These are phyloP conservation scores for Spatulosminthurus flaviceps DNA, from an alignment of 2,888 invertebrate species.

Conservation along the genomic window DNA sequence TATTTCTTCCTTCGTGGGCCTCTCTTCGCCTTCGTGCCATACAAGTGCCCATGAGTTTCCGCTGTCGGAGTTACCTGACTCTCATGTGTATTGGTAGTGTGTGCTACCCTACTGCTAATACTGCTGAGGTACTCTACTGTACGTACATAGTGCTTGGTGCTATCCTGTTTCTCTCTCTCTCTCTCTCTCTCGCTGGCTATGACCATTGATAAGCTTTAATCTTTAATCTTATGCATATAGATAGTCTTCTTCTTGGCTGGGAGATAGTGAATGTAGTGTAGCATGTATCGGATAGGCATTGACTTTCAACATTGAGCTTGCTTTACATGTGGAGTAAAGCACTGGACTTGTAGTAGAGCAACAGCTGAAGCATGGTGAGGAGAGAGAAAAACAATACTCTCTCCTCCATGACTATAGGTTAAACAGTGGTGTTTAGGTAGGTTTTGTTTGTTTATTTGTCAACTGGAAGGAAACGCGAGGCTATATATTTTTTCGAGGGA, in stretches of 20 bases:
- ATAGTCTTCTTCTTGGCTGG: not conserved
- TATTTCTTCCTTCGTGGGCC: slow-evolving; percentile 40
- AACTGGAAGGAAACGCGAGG: slow-evolving; percentile 31
- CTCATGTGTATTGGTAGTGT: not conserved
- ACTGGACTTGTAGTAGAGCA: not conserved
- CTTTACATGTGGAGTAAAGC: not conserved
- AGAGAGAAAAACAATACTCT: slow-evolving; percentile 26
- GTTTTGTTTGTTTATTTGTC: slow-evolving; percentile 43
- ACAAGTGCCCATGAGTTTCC: slow-evolving; percentile 44
- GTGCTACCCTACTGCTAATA: not conserved
- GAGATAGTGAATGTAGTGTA: too few relatives aligned
- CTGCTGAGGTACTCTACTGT: not conserved
- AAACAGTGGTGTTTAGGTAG: slow-evolving; percentile 27
- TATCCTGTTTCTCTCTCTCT: not conserved
- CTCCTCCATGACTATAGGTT: slow-evolving; percentile 4
- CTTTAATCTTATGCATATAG: not conserved
- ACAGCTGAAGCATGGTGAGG: not conserved
- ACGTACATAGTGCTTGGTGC: not conserved
- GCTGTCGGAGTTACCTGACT: slow-evolving; percentile 22
- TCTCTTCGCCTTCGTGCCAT: slow-evolving; percentile 11
- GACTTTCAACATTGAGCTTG: too few relatives aligned
- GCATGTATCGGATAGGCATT: too few relatives aligned
- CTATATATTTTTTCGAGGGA: slow-evolving; percentile 3
- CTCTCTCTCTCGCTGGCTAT: too few relatives aligned
- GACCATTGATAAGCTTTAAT: not conserved